Evolutionary conservation across 2,797 vertebrate species (phyloP).

Genomic region (Morelia viridis): DNA sequence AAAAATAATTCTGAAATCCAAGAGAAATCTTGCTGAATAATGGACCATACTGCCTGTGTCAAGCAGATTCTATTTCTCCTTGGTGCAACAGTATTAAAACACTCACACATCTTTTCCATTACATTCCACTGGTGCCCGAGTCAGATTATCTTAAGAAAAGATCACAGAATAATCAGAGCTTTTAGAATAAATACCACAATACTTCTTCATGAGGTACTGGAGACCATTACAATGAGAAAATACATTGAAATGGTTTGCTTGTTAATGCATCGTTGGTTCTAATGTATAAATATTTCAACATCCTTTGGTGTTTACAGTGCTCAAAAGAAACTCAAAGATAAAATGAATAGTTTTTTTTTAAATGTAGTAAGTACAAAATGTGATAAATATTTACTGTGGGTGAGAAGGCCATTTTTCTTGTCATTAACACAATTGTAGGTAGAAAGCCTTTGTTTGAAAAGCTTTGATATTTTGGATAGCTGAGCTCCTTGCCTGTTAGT

Average conservation of each 20-base stretch:
- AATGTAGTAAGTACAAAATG: not conserved
- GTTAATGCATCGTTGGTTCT: not conserved
- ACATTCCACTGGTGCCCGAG: slow-evolving; percentile 44
- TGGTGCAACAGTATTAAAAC: slow-evolving; percentile 29
- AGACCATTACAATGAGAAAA: slow-evolving; percentile 18
- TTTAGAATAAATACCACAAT: slow-evolving; percentile 67
- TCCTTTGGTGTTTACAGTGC: slow-evolving; percentile 2
- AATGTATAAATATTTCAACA: not conserved
- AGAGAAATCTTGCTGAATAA: not conserved
- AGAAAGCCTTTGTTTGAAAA: slow-evolving; percentile 8
- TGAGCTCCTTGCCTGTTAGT: not conserved
- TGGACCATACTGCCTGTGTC: slow-evolving; percentile 52
- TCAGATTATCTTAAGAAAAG: slow-evolving; percentile 35
- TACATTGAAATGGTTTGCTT: rapidly evolving
- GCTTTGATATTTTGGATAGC: slow-evolving; percentile 1
- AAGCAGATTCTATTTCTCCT: slow-evolving; percentile 51
- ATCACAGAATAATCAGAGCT: slow-evolving; percentile 50
- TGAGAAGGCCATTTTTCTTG: not conserved
- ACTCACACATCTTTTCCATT: slow-evolving; percentile 26
- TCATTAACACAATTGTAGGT: not conserved
- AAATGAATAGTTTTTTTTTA: slow-evolving; percentile 9
- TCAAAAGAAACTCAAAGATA: slow-evolving; percentile 26
- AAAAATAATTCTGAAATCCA: not conserved
- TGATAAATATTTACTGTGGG: not conserved
- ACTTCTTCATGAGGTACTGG: slow-evolving; percentile 54